Conservation (phyloP, 1,140 invertebrate genomes). For the Dreissena rostriformis region DNA sequence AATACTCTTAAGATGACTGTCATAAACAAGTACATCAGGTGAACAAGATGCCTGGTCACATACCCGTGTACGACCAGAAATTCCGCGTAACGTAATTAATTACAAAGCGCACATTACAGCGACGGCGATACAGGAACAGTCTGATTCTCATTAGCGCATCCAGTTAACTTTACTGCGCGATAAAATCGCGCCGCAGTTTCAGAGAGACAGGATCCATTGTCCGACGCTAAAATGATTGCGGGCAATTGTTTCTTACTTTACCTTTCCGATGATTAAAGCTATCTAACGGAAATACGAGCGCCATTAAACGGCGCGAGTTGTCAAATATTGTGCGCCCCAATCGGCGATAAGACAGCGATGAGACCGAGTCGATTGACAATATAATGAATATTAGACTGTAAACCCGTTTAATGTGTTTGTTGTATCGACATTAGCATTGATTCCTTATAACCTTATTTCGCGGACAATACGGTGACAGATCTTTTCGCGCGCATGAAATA, state of each 20-base stretch:
- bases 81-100: no score
- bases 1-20: no score
- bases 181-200: constrained; percentile 27
- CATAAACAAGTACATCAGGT: no score
- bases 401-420: not conserved
- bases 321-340: constrained; percentile 43
- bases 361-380: constrained; percentile 22
- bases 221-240: constrained; percentile 40
- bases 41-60: no score
- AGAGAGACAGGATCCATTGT: constrained; percentile 36
- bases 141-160: not conserved
- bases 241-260: constrained; percentile 53
- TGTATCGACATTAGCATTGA: no score
- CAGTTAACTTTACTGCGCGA: not conserved
- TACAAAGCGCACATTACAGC: no score
- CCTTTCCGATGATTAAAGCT: constrained; percentile 47
- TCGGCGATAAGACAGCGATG: constrained; percentile 33
- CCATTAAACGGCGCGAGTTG: constrained; percentile 53
- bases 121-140: no score
- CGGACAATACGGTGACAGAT: no score
- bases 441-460: no score
- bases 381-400: constrained; percentile 29
- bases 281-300: constrained; percentile 42
- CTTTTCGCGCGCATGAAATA: no score
- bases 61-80: no score